Evolutionary conservation across 2,888 invertebrate genomes (phyloP).

Genomic region (Sminthurinus aureus): DNA sequence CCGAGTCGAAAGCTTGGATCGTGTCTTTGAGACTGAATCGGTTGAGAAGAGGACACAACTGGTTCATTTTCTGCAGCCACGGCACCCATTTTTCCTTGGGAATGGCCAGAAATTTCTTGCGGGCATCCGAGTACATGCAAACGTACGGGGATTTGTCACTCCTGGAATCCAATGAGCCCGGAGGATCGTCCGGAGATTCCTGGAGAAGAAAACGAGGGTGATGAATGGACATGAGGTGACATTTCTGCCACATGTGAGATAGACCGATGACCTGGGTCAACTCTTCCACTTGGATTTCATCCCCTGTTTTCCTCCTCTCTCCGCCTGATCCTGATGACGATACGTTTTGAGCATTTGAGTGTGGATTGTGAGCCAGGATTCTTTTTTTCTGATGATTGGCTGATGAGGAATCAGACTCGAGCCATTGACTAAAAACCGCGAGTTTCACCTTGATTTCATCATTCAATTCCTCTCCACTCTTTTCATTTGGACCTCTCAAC

Average conservation of each 20-base stretch:
- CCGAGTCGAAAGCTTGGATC: background rate
- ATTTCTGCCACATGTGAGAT: background rate
- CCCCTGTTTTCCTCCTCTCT: background rate
- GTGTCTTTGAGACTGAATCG: background rate
- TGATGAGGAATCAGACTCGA: background rate
- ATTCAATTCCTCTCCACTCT: background rate
- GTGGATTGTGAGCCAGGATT: no score
- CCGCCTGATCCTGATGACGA: no score
- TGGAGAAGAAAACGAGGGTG: no score
- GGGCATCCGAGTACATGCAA: background rate
- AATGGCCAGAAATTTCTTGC: background rate
- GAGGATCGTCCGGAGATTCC: no score
- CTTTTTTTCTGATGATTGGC: no score
- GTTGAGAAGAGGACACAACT: background rate
- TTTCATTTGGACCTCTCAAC: no score
- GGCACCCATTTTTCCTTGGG: background rate
- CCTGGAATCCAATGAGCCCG: background rate
- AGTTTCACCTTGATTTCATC: background rate
- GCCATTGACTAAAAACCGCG: background rate
- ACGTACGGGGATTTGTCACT: background rate
- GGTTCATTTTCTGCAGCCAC: background rate
- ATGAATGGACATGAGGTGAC: background rate
- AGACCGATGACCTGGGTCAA: background rate
- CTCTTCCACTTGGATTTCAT: background rate
- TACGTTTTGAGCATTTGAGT: no score